phyloP scores from a whole-genome alignment of 2,888 invertebrate genomes.

The Cyclophora albipunctata region DNA sequence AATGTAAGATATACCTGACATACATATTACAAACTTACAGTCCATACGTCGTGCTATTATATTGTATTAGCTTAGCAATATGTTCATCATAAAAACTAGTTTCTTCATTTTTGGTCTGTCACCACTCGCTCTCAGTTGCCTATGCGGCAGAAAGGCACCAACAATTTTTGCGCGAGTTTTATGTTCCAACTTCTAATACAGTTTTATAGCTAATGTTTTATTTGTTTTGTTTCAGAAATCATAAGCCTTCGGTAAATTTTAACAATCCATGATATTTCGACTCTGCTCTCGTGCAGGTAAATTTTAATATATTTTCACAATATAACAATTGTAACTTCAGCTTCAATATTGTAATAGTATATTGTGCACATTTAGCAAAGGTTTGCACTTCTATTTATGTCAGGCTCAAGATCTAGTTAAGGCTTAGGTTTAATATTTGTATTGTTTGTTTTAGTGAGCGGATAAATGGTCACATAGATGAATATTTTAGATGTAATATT shows the following conservation, averaged over 20 bases:
- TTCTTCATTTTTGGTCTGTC: too few relatives aligned
- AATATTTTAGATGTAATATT: constrained; percentile 66
- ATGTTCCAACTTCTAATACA: too few relatives aligned
- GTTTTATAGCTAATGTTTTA: background rate
- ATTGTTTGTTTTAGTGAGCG: constrained; percentile 56
- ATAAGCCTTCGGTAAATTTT: constrained; percentile 52
- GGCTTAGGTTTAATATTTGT: constrained; percentile 22
- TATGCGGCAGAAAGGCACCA: too few relatives aligned
- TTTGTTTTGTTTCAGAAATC: constrained; percentile 56
- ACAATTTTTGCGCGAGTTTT: too few relatives aligned
- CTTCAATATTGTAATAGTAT: constrained; percentile 21
- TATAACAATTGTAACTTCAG: constrained; percentile 21
- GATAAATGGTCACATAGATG: constrained; percentile 60
- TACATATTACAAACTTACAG: background rate
- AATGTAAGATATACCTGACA: constrained; percentile 40
- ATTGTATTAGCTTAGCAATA: too few relatives aligned
- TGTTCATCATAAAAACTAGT: too few relatives aligned
- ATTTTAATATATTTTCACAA: constrained; percentile 24
- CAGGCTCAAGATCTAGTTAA: constrained; percentile 22
- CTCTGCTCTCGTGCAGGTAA: constrained; percentile 55
- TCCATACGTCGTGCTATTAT: too few relatives aligned
- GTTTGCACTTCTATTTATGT: constrained; percentile 11
- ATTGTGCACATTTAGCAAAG: constrained; percentile 21
- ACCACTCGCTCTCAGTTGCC: too few relatives aligned
- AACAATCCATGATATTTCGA: constrained; percentile 33